Conservation (phyloP, 2,797 vertebrate species). For the Tokudaia muenninki region DNA sequence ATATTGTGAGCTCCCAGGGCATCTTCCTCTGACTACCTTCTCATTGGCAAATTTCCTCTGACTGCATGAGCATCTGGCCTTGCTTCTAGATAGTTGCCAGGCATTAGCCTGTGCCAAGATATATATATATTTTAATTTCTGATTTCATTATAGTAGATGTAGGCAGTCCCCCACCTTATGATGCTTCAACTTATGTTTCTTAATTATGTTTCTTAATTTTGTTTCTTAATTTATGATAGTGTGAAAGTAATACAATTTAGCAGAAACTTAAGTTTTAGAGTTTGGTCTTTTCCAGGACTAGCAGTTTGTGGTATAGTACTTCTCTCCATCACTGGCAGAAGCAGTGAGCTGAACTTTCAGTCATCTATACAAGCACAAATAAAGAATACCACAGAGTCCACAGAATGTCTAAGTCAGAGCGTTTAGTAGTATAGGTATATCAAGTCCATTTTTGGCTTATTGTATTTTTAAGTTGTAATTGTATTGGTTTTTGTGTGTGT, state of each 20-base stretch:
- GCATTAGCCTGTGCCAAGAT: not conserved
- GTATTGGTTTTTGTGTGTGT: not conserved
- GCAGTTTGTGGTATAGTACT: not conserved
- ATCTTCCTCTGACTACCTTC: slow-evolving; percentile 95
- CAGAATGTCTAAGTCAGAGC: not conserved
- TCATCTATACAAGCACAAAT: not conserved
- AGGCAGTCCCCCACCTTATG: not conserved
- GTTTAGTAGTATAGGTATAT: not conserved
- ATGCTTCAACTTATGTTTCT: not conserved
- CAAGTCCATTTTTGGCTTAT: not conserved
- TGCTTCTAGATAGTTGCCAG: not conserved
- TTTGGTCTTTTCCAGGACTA: not conserved
- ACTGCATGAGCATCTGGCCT: not conserved
- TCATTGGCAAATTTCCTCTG: slow-evolving; percentile 90
- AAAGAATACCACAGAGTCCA: not conserved
- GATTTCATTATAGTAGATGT: not conserved
- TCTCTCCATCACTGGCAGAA: not conserved
- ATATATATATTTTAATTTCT: slow-evolving; percentile 8
- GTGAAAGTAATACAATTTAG: not conserved
- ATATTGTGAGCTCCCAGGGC: slow-evolving; percentile 95
- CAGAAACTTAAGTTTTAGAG: not conserved
- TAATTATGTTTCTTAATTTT: no score
- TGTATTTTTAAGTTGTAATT: not conserved
- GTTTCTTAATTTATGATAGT: not conserved
- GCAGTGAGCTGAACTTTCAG: not conserved